A percentile compares a stretch with the other conserved stretches of the same genome.
phyloP scores from a whole-genome alignment of 2,888 invertebrate species.

The Chironomus riparius region DNA sequence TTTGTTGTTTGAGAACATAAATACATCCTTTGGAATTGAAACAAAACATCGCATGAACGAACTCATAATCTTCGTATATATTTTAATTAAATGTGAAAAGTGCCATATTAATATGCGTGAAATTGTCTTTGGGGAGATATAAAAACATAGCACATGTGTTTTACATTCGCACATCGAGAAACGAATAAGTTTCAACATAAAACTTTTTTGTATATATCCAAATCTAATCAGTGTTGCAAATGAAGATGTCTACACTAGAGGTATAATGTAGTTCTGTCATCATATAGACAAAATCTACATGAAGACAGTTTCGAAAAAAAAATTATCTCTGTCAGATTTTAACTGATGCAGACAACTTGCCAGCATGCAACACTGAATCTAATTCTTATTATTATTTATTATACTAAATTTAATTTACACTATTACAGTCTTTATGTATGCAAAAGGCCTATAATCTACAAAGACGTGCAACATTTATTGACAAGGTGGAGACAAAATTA shows the following conservation, averaged over 20 bases:
- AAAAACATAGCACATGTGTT: background rate
- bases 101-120: background rate
- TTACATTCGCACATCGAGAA: background rate
- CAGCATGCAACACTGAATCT: too few relatives aligned
- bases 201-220: background rate
- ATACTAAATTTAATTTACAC: background rate
- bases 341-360: too few relatives aligned
- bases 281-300: too few relatives aligned
- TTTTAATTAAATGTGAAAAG: background rate
- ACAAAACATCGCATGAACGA: background rate
- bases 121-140: background rate
- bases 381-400: background rate
- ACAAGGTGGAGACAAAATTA: background rate
- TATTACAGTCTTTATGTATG: background rate
- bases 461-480: background rate
- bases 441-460: background rate
- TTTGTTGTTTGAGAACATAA: background rate
- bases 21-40: background rate
- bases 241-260: too few relatives aligned
- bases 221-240: too few relatives aligned
- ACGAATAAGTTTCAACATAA: background rate
- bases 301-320: too few relatives aligned
- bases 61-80: background rate
- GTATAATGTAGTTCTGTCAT: too few relatives aligned
- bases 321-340: too few relatives aligned